Percentiles rank a stretch among this genome's conserved stretches.
Conservation (phyloP, 2,888 invertebrate genomes). For the Eulithis prunata region DNA sequence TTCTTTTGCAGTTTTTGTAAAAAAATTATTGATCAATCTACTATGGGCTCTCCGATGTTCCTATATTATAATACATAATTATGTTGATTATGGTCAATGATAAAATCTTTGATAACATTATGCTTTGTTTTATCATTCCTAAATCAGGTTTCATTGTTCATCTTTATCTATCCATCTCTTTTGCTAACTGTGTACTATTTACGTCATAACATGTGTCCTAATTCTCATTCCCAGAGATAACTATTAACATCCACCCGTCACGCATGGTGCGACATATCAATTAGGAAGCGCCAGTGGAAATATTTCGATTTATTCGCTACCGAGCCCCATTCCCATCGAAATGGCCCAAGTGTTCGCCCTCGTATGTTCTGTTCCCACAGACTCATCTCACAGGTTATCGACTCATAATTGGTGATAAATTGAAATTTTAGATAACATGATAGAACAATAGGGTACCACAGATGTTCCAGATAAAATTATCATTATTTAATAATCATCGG, state of each 20-base stretch:
- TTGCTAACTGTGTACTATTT: conserved; percentile 9
- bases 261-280: conserved; percentile 65
- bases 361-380: conserved; percentile 34
- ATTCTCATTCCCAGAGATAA: conserved; percentile 46
- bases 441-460: conserved; percentile 27
- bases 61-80: too few species aligned
- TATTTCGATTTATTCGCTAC: conserved; percentile 46
- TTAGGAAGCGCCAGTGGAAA: conserved; percentile 58
- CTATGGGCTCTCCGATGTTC: too few species aligned
- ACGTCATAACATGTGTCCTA: conserved; percentile 29
- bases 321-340: conserved; percentile 61
- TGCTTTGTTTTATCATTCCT: too few species aligned
- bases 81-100: too few species aligned
- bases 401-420: conserved; percentile 50
- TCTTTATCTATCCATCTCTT: neutral
- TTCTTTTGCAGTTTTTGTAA: too few species aligned
- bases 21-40: too few species aligned
- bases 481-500: neutral
- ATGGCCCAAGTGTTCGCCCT: conserved; percentile 60
- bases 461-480: conserved; percentile 24
- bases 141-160: too few species aligned
- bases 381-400: conserved; percentile 39
- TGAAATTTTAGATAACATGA: conserved; percentile 27
- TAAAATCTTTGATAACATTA: too few species aligned
- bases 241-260: conserved; percentile 57